phyloP scores from a whole-genome alignment of 2,113 vertebrate species.

The Apeltes quadracus region DNA sequence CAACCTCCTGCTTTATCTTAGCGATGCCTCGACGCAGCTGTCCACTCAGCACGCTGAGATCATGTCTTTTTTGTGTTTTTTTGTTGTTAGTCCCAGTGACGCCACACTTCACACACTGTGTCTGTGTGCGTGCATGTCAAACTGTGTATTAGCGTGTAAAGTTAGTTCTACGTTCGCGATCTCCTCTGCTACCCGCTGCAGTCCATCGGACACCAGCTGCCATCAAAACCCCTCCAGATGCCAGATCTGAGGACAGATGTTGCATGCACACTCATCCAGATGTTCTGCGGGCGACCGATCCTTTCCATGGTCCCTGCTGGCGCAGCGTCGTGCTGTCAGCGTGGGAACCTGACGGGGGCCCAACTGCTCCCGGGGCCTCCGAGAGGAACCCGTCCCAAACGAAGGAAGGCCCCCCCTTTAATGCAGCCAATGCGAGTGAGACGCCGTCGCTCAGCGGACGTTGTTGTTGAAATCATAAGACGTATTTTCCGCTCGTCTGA shows the following conservation, averaged over 20 bases:
- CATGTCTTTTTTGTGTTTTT: slow-evolving; percentile 2
- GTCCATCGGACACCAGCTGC: slow-evolving; percentile 36
- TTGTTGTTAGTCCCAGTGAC: slow-evolving; percentile 18
- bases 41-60: background rate
- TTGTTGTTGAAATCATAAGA: slow-evolving; percentile 90
- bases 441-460: slow-evolving; percentile 90
- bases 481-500: slow-evolving; percentile 28
- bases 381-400: slow-evolving; percentile 80
- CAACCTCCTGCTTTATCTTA: slow-evolving; percentile 18
- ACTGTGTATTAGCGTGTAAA: slow-evolving; percentile 16
- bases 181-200: slow-evolving; percentile 5
- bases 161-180: slow-evolving; percentile 24
- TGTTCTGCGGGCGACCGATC: no score
- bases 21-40: background rate
- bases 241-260: slow-evolving; percentile 51
- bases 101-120: background rate
- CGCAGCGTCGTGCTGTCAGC: slow-evolving; percentile 73
- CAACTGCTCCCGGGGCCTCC: slow-evolving; percentile 86
- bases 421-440: slow-evolving; percentile 84
- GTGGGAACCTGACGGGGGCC: slow-evolving; percentile 88
- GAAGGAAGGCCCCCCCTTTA: slow-evolving; percentile 89
- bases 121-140: slow-evolving; percentile 29
- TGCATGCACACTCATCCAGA: slow-evolving; percentile 49
- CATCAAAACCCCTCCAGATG: slow-evolving; percentile 5
- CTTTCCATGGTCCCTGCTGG: no score